These are phyloP conservation scores for Symphodus melops DNA, from an alignment of 2,113 vertebrate species.

Conservation along the genomic window DNA sequence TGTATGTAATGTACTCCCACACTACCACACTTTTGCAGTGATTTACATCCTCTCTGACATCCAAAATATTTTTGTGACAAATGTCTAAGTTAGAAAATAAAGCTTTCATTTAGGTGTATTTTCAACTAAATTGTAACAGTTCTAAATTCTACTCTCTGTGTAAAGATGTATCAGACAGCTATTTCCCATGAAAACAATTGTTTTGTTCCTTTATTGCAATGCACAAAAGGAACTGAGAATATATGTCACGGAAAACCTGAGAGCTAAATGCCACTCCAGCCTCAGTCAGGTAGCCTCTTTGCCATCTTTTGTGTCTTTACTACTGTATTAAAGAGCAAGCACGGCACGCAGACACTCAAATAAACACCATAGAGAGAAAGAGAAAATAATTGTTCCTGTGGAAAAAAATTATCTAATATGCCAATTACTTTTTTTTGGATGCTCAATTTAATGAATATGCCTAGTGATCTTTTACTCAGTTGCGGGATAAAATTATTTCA, in stretches of 20 bases:
- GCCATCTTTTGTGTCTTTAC: constrained; percentile 73
- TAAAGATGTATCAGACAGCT: background rate
- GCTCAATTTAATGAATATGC: background rate
- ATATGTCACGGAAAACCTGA: constrained; percentile 61
- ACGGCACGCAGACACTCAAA: constrained; percentile 47
- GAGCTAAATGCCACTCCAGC: constrained; percentile 58
- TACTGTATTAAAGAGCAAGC: constrained; percentile 55
- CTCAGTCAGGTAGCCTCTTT: constrained; percentile 67
- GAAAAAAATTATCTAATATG: background rate
- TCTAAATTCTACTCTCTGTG: constrained; percentile 19
- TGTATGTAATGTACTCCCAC: constrained; percentile 32
- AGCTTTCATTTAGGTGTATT: constrained; percentile 27
- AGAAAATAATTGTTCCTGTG: constrained; percentile 37
- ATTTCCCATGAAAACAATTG: constrained; percentile 45
- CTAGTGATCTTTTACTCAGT: constrained; percentile 12
- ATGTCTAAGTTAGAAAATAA: constrained; percentile 17
- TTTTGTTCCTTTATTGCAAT: constrained; percentile 50
- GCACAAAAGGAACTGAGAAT: constrained; percentile 69
- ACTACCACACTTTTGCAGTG: constrained; percentile 39
- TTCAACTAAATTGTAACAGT: background rate
- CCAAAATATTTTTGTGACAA: constrained; percentile 6
- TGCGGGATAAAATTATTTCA: constrained; percentile 8
- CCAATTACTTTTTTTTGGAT: constrained; percentile 8
- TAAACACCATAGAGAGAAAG: constrained; percentile 36
- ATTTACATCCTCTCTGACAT: constrained; percentile 8